These are phyloP conservation scores for Crocuta crocuta DNA, from an alignment of 2,113 vertebrate species.

Conservation along the genomic window DNA sequence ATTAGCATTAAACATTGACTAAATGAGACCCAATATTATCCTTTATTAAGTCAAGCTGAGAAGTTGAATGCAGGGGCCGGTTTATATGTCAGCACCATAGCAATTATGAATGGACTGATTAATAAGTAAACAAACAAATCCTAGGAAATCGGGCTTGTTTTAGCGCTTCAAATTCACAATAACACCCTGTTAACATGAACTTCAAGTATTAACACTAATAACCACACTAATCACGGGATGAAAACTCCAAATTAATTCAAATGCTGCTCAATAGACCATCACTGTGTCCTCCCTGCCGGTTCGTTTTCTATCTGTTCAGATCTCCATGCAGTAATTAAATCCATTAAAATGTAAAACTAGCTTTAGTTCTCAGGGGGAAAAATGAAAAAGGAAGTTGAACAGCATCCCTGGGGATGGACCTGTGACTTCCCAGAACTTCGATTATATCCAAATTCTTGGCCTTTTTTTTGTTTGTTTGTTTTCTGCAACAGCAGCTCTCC, in stretches of 20 bases:
- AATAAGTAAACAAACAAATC: slow-evolving; percentile 75
- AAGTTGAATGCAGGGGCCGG: slow-evolving; percentile 58
- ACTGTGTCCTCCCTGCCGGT: slow-evolving; percentile 81
- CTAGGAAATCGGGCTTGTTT: slow-evolving; percentile 48
- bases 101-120: slow-evolving; percentile 71
- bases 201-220: slow-evolving; percentile 85
- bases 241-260: slow-evolving; percentile 86
- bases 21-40: slow-evolving; percentile 61
- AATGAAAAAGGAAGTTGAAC: slow-evolving; percentile 80
- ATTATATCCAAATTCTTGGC: slow-evolving; percentile 15
- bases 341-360: slow-evolving; percentile 88
- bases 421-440: slow-evolving; percentile 75
- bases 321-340: slow-evolving; percentile 86
- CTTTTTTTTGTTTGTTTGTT: not conserved
- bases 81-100: slow-evolving; percentile 59
- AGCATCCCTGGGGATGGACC: slow-evolving; percentile 68
- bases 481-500: slow-evolving; percentile 2
- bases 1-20: slow-evolving; percentile 64
- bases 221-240: slow-evolving; percentile 74
- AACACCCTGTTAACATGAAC: slow-evolving; percentile 74
- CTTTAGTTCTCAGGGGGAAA: slow-evolving; percentile 80
- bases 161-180: slow-evolving; percentile 74
- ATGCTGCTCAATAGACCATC: slow-evolving; percentile 83
- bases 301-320: slow-evolving; percentile 85
- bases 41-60: slow-evolving; percentile 72